phyloP scores from a whole-genome alignment of 2,797 vertebrate genomes.

The Siniperca obscura region DNA sequence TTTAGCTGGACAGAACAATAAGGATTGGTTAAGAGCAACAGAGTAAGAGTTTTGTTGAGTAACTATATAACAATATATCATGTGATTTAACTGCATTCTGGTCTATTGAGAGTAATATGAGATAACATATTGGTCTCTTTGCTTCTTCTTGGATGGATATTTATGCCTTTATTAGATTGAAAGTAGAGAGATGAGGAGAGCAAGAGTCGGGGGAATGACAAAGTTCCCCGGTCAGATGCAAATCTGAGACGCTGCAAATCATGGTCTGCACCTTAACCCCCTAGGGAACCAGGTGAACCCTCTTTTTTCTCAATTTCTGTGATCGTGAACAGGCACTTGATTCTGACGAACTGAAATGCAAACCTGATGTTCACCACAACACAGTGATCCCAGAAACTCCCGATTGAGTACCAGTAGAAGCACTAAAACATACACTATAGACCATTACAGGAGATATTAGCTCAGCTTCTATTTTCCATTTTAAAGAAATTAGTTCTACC shows the following conservation, averaged over 20 bases:
- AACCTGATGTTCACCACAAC: not conserved
- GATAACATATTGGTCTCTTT: not conserved
- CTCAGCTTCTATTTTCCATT: conserved; percentile 15
- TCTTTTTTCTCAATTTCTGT: not conserved
- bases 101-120: not conserved
- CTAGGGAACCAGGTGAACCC: no score
- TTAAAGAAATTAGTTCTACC: not conserved
- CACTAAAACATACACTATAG: not conserved
- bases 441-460: not conserved
- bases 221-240: no score
- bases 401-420: not conserved
- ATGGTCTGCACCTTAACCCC: not conserved
- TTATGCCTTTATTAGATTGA: not conserved
- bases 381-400: not conserved
- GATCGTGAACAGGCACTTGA: no score
- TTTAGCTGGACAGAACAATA: not conserved
- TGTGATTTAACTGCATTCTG: not conserved
- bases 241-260: not conserved
- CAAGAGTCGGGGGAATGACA: not conserved
- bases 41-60: not conserved
- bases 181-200: not conserved
- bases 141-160: not conserved
- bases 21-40: not conserved
- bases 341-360: not conserved
- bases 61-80: not conserved